Percentiles rank a stretch among this genome's conserved stretches.
phyloP scores from a whole-genome alignment of 2,113 vertebrate species.

The Hydropotes inermis region DNA sequence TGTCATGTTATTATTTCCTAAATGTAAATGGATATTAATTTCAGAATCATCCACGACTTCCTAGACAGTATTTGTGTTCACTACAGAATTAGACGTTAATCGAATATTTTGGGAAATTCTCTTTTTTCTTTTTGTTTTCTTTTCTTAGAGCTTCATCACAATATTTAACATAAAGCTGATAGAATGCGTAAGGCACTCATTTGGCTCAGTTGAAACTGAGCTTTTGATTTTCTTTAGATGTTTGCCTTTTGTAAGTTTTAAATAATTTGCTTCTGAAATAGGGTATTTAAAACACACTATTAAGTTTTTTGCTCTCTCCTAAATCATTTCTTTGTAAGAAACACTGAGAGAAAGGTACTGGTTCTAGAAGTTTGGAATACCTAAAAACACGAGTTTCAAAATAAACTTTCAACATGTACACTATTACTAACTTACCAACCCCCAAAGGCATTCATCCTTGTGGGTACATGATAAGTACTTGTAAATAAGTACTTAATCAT shows the following conservation, averaged over 20 bases:
- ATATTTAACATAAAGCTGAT: not conserved
- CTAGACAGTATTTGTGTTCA: constrained; percentile 19
- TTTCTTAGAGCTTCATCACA: not conserved
- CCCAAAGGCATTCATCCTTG: not conserved
- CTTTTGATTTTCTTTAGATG: not conserved
- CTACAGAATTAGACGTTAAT: constrained; percentile 9
- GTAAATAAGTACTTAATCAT: not conserved
- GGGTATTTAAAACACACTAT: not conserved
- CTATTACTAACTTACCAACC: not conserved
- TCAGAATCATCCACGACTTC: not conserved
- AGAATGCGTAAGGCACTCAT: not conserved
- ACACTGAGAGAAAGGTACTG: not conserved
- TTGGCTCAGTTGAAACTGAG: not conserved
- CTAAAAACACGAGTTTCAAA: not conserved
- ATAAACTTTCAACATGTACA: not conserved
- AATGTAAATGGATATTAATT: constrained; percentile 41
- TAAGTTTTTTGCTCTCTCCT: not conserved
- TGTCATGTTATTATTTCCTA: constrained; percentile 50
- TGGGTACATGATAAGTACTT: not conserved
- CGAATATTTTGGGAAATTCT: not conserved
- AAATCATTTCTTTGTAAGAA: constrained; percentile 39
- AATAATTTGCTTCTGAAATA: not conserved
- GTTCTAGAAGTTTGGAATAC: not conserved
- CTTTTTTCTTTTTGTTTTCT: not conserved
- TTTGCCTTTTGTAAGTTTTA: not conserved